Base-by-base conservation (phyloP, 2,797 vertebrate genomes). In the Schizopygopsis malacanthus region DNA sequence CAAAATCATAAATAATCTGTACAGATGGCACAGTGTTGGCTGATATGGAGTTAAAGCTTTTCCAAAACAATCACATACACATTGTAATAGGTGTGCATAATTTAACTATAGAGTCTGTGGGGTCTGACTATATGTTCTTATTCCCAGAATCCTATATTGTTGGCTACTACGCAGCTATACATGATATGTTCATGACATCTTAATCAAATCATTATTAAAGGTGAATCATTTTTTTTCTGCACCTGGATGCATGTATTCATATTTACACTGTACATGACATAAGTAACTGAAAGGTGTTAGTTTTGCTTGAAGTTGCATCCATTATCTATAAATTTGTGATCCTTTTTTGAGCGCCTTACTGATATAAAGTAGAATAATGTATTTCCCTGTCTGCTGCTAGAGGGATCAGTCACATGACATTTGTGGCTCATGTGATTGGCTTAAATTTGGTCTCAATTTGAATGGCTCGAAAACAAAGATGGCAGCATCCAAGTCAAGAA, bases 1-100 rank as follows among this genome's bases (percentile, higher is more conserved):
- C 96, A 97, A 97, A 98, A 98, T 98, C 96, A 98, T 97, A 95
- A 96, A 91, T 81, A 94, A 95, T 92, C 88, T 91, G 92, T 95
- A 96, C 97, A 97, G 96, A 97, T 97, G 96, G 96, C 95, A 95
- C 95, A 39, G 56, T 93, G 93, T 94, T 90, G 54, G 92, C 92
- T 92, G 91, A 91, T 92, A 92, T 93, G 87, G 91, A 92, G 90
- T 91, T 92, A 52, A 78, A 75, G 80, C 84, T 82, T 78, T 78
- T 80, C 39, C 78, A 79, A 80, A 85, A 61, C 77, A 85, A 25
- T 85, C 69, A 25, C 69, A 54, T 79, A 61, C 12, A 52, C 41
- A 37, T 81, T 59, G 33, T 47, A 76, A 59, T 41, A 43, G 72
- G 54, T 83, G 71, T 79, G 37, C 33, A 69, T 59, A 54, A 67